Evolutionary conservation across 2,797 vertebrate species (phyloP).

Genomic region (Rhyacichthys aspro): DNA sequence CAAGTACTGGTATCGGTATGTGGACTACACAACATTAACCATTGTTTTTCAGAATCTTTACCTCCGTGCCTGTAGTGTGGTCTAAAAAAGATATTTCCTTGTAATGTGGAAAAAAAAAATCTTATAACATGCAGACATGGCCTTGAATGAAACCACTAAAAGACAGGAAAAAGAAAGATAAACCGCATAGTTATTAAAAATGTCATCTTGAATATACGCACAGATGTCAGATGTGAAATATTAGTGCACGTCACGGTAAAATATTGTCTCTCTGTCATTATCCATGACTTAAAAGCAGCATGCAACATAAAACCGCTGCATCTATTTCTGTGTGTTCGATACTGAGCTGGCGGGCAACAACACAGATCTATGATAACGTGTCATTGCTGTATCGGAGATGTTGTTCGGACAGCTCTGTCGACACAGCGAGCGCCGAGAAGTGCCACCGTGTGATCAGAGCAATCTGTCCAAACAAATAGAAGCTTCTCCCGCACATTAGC

Average conservation of each 20-base stretch:
- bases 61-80: not conserved
- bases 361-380: slow-evolving; percentile 47
- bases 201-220: slow-evolving; percentile 47
- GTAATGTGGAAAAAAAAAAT: not conserved
- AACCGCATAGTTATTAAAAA: slow-evolving; percentile 10
- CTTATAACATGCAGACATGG: slow-evolving; percentile 11
- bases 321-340: slow-evolving; percentile 23
- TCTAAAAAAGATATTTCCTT: slow-evolving; percentile 2
- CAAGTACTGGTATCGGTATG: too few relatives aligned
- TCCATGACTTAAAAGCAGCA: slow-evolving; percentile 27
- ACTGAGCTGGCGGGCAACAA: slow-evolving; percentile 16
- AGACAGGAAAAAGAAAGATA: slow-evolving; percentile 13
- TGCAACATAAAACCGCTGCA: slow-evolving; percentile 23
- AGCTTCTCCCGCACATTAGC: slow-evolving; percentile 49
- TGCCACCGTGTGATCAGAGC: slow-evolving; percentile 63
- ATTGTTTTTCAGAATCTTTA: not conserved
- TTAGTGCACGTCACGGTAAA: slow-evolving; percentile 21
- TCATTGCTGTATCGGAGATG: slow-evolving; percentile 46
- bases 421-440: slow-evolving; percentile 25
- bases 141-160: not conserved
- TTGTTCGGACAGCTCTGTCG: slow-evolving; percentile 50
- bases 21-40: not conserved
- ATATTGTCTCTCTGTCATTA: slow-evolving; percentile 13
- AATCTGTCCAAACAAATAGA: slow-evolving; percentile 74
- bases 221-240: slow-evolving; percentile 29